phyloP scores from a whole-genome alignment of 2,113 vertebrate species.

The Illadopsis cleaveri region DNA sequence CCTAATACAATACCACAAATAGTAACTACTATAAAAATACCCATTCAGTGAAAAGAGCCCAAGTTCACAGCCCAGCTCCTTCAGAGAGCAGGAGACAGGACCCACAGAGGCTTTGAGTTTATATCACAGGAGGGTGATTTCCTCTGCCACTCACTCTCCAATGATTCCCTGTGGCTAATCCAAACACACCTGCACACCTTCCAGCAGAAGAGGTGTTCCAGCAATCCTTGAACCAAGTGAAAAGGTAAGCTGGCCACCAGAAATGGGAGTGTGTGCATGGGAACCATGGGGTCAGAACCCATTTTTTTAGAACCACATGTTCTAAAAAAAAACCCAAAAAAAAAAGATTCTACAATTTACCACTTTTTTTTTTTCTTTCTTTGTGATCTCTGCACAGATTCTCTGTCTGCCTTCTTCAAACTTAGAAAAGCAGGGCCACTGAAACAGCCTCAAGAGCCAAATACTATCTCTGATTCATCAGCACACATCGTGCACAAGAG shows the following conservation, averaged over 20 bases:
- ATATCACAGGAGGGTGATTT: neutral
- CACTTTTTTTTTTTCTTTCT: neutral
- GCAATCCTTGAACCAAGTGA: neutral
- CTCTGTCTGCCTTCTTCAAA: neutral
- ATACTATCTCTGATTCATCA: neutral
- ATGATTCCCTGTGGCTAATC: rapidly evolving
- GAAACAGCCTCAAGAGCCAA: neutral
- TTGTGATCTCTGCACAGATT: neutral
- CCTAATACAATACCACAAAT: neutral
- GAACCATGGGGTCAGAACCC: neutral
- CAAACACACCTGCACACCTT: neutral
- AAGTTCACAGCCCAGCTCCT: neutral
- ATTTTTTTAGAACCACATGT: neutral
- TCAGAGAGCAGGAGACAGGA: neutral
- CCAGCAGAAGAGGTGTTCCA: neutral
- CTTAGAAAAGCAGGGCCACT: neutral
- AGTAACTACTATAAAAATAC: neutral
- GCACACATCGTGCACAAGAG: neutral
- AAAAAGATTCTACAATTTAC: neutral
- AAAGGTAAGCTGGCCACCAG: neutral
- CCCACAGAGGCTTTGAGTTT: neutral
- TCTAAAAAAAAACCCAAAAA: neutral
- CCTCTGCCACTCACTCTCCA: neutral
- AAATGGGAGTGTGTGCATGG: neutral
- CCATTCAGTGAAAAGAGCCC: neutral